phyloP scores from a whole-genome alignment of 2,113 vertebrate genomes.

The Pteruthius melanotis region DNA sequence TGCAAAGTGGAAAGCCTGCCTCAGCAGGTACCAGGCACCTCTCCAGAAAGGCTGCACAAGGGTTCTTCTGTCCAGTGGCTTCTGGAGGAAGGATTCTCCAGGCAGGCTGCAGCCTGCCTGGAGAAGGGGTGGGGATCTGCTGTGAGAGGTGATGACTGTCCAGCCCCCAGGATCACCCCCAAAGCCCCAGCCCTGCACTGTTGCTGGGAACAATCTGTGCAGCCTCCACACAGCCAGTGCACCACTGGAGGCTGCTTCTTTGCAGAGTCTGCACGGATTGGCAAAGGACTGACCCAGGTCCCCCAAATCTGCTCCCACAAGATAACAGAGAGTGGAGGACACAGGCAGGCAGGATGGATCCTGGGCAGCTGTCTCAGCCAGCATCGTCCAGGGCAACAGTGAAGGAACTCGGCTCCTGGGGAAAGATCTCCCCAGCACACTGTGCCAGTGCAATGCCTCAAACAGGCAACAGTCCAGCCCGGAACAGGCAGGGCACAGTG shows the following conservation, averaged over 20 bases:
- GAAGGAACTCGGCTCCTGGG: not conserved
- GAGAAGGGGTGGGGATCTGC: not conserved
- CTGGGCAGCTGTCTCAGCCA: not conserved
- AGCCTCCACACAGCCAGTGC: not conserved
- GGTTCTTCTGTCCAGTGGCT: not conserved
- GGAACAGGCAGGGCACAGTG: not conserved
- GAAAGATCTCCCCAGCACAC: not conserved
- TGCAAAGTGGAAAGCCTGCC: not conserved
- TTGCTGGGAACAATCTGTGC: rapidly evolving
- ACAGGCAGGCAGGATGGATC: not conserved
- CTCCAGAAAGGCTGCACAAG: not conserved
- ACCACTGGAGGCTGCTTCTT: not conserved
- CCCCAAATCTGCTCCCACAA: not conserved
- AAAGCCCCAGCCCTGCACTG: not conserved
- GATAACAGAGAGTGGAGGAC: not conserved
- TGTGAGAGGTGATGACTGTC: not conserved
- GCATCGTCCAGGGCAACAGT: not conserved
- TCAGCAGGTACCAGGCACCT: not conserved
- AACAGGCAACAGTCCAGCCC: rapidly evolving
- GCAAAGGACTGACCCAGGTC: not conserved
- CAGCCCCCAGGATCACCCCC: not conserved
- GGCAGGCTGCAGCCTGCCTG: not conserved
- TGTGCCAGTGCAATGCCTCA: not conserved
- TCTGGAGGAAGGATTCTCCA: not conserved
- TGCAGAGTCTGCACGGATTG: not conserved